Evolutionary conservation across 64 coral and sea anemone species (phyloP).

Genomic region (Stichodactyla mertensii): DNA sequence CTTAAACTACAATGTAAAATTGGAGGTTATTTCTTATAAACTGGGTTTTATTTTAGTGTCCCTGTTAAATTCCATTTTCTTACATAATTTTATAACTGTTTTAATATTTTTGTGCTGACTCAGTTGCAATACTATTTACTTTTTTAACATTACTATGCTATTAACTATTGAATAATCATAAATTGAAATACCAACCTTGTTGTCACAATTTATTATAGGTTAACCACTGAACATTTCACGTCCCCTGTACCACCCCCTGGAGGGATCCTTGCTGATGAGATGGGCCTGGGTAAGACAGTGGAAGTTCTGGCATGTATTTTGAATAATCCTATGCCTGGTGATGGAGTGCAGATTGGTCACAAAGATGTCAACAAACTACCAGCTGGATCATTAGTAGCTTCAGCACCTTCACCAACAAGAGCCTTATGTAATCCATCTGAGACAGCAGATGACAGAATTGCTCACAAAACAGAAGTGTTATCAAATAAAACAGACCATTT

Average conservation of each 20-base stretch:
- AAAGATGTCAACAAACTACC: background rate
- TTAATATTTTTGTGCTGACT: too few species aligned
- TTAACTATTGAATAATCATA: too few species aligned
- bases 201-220: constrained; percentile 20
- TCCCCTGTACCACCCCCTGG: constrained; percentile 53
- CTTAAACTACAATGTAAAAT: too few species aligned
- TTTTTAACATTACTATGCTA: too few species aligned
- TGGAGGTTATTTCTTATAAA: too few species aligned
- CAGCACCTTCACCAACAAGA: background rate
- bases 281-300: constrained; percentile 97
- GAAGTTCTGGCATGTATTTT: constrained; percentile 92
- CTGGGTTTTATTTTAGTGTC: too few species aligned
- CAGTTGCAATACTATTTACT: too few species aligned
- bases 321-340: constrained; percentile 61
- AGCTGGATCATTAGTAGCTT: background rate
- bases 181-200: background rate
- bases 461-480: background rate
- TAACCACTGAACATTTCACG: constrained; percentile 50
- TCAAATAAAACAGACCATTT: background rate
- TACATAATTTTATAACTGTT: too few species aligned
- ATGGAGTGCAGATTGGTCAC: background rate
- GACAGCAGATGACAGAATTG: background rate
- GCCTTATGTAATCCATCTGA: background rate
- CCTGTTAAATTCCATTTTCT: too few species aligned
- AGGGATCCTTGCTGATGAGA: constrained; percentile 96